Conservation (phyloP, 2,113 vertebrate species). For the Tilapia sparmanii region DNA sequence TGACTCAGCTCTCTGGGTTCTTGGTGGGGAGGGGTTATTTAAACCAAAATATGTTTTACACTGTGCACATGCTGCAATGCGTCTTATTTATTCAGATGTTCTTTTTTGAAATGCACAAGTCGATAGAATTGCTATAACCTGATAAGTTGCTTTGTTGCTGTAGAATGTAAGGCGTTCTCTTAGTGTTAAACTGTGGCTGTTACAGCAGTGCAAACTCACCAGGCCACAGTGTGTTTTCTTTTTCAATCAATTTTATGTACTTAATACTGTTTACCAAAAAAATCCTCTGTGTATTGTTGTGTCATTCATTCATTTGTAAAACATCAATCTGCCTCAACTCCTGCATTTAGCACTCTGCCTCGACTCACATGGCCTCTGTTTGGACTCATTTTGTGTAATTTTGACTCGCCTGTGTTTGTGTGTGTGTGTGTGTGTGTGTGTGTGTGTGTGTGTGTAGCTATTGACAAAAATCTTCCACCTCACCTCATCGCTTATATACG, state of each 20-base stretch:
- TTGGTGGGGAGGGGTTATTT: neutral
- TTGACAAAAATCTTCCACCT: neutral
- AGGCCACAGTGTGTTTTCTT: neutral
- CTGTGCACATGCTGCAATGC: constrained; percentile 43
- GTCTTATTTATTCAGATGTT: constrained; percentile 53
- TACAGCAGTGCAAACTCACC: constrained; percentile 22
- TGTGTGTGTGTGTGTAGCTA: neutral
- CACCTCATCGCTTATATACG: neutral
- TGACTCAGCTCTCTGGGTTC: neutral
- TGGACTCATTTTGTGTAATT: neutral
- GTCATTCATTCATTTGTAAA: constrained; percentile 4
- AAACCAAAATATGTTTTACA: constrained; percentile 55
- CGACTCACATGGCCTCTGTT: constrained; percentile 16
- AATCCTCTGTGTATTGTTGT: constrained; percentile 13
- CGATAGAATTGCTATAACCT: neutral
- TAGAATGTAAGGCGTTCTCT: constrained; percentile 2
- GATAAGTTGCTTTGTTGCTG: neutral
- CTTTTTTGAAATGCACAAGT: constrained; percentile 9
- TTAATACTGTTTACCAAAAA: constrained; percentile 29
- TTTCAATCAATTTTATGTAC: constrained; percentile 9
- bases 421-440: neutral
- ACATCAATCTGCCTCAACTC: constrained; percentile 31
- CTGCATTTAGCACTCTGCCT: constrained; percentile 30
- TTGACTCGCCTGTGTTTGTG: neutral
- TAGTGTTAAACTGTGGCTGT: constrained; percentile 14